A percentile compares a stretch with the other conserved stretches of the same genome.
phyloP scores from a whole-genome alignment of 1,140 invertebrate genomes.

The Drosophila ogumai region DNA sequence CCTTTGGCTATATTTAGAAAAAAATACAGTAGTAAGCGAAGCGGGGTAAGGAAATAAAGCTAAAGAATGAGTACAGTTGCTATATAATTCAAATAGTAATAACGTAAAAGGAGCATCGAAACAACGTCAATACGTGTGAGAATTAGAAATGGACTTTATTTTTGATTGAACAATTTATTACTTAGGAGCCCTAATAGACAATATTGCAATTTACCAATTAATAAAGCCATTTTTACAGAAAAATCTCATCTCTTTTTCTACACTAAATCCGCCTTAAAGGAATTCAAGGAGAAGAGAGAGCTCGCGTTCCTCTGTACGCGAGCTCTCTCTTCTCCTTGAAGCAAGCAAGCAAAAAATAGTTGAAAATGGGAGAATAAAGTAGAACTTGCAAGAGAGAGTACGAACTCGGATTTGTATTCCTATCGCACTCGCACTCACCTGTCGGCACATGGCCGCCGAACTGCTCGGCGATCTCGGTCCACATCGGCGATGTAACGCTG shows the following conservation, averaged over 20 bases:
- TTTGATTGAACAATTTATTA: no score
- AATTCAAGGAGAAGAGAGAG: not conserved
- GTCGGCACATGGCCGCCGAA: slow-evolving; percentile 83
- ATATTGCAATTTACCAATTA: not conserved
- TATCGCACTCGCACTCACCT: slow-evolving; percentile 59
- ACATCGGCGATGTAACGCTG: slow-evolving; percentile 83
- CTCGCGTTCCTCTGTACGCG: no score
- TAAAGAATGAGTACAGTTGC: not conserved
- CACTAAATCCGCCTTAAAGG: not conserved
- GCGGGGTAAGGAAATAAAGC: not conserved
- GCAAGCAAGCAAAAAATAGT: not conserved
- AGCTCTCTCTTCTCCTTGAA: no score
- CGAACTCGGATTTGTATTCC: slow-evolving; percentile 4
- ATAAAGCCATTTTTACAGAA: not conserved
- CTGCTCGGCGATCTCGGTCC: slow-evolving; percentile 83
- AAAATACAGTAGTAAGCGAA: slow-evolving; percentile 1
- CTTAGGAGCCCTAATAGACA: no score
- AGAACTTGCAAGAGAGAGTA: slow-evolving; percentile 6
- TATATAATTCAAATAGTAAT: not conserved
- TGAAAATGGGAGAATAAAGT: not conserved
- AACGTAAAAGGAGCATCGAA: not conserved
- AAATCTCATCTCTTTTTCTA: not conserved
- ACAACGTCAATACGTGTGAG: not conserved
- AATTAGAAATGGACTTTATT: no score
- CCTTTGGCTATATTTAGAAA: slow-evolving; percentile 30